These are phyloP conservation scores for Asbolus verrucosus DNA, from an alignment of 1,140 invertebrate species.

Conservation along the genomic window DNA sequence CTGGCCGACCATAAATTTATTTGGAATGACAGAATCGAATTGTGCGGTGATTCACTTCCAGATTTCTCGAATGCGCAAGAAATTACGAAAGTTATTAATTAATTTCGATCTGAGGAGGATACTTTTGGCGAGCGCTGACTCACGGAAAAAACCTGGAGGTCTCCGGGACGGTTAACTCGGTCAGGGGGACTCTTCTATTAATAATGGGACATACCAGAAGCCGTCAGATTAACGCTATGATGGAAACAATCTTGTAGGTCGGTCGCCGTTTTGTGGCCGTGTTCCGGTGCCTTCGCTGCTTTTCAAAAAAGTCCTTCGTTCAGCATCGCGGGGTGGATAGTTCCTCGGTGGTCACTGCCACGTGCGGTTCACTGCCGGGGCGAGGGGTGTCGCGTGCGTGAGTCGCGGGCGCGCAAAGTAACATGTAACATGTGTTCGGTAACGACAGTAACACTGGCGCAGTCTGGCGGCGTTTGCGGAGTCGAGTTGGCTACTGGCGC, in stretches of 20 bases:
- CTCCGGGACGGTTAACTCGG: no score
- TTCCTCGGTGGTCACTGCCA: conserved; percentile 1
- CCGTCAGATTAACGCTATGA: no score
- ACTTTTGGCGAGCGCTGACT: no score
- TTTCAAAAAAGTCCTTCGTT: neutral
- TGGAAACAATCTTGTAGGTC: no score
- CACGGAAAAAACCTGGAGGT: no score
- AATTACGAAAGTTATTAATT: no score
- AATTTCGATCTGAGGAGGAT: no score
- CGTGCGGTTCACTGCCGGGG: neutral
- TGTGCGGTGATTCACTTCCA: neutral
- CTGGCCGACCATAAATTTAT: neutral
- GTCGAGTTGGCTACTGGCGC: conserved; percentile 55
- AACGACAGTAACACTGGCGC: conserved; percentile 32
- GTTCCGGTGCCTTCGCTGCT: no score
- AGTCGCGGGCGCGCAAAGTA: conserved; percentile 19
- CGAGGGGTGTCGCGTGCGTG: conserved; percentile 41
- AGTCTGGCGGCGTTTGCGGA: conserved; percentile 46
- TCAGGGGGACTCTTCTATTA: neutral
- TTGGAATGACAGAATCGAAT: neutral
- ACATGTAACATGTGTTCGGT: neutral
- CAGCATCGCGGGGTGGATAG: neutral
- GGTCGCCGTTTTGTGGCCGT: no score
- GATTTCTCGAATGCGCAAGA: no score
- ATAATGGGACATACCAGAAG: no score